Evolutionary conservation across 2,888 invertebrate genomes (phyloP).

Genomic region (Pseudolycoriella hygida): DNA sequence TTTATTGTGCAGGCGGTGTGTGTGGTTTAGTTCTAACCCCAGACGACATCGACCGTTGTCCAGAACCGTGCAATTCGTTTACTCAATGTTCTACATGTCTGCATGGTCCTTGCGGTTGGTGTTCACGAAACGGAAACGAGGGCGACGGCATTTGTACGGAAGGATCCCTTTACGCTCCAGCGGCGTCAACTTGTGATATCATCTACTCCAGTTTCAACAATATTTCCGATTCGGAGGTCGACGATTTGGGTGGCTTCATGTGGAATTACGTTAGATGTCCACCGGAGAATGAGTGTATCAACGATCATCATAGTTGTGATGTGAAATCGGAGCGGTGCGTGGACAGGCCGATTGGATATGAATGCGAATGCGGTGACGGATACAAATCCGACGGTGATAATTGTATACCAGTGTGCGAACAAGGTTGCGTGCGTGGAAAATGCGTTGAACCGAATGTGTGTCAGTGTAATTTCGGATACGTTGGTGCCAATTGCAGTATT

Average conservation of each 20-base stretch:
- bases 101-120: slow-evolving; percentile 90
- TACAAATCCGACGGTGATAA: slow-evolving; percentile 38
- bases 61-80: slow-evolving; percentile 66
- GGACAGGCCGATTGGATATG: slow-evolving; percentile 62
- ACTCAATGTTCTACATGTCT: slow-evolving; percentile 76
- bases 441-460: slow-evolving; percentile 73
- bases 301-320: slow-evolving; percentile 82
- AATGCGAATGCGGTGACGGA: slow-evolving; percentile 67
- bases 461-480: slow-evolving; percentile 85
- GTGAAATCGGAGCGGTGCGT: slow-evolving; percentile 73
- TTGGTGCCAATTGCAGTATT: slow-evolving; percentile 83
- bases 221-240: slow-evolving; percentile 22
- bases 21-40: slow-evolving; percentile 67
- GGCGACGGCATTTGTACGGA: slow-evolving; percentile 77
- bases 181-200: slow-evolving; percentile 37
- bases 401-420: slow-evolving; percentile 64
- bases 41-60: slow-evolving; percentile 53
- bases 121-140: slow-evolving; percentile 46
- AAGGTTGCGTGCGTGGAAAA: slow-evolving; percentile 71
- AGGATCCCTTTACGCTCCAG: slow-evolving; percentile 61
- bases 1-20: slow-evolving; percentile 79
- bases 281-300: slow-evolving; percentile 81
- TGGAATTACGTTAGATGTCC: slow-evolving; percentile 88
- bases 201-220: slow-evolving; percentile 31
- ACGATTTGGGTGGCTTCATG: slow-evolving; percentile 35